Conservation (phyloP, 1,140 invertebrate genomes). For the Ganaspis sp. region DNA sequence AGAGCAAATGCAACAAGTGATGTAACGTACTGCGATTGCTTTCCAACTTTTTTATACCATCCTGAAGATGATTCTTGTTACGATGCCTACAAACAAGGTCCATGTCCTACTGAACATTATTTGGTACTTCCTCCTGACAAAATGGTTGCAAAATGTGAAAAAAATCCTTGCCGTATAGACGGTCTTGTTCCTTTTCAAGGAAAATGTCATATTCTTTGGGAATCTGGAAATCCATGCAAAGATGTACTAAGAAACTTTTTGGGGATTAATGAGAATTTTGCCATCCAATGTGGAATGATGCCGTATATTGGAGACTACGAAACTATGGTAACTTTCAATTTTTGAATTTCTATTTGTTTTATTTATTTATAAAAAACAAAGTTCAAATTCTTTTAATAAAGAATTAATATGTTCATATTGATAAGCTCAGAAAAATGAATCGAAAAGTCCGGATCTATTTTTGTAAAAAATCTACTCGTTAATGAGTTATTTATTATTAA, state of each 20-base stretch:
- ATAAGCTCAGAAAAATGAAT: too few relatives aligned
- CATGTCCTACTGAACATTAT: slow-evolving; percentile 77
- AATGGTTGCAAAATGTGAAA: slow-evolving; percentile 77
- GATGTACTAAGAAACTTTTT: not conserved
- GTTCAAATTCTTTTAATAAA: too few relatives aligned
- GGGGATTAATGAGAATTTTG: not conserved
- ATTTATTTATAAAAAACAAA: too few relatives aligned
- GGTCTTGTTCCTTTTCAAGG: slow-evolving; percentile 73
- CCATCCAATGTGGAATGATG: not conserved
- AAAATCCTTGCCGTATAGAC: slow-evolving; percentile 77
- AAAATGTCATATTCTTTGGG: slow-evolving; percentile 73
- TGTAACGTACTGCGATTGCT: not conserved
- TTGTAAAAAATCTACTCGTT: too few relatives aligned
- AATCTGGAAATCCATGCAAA: not conserved
- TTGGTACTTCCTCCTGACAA: slow-evolving; percentile 75
- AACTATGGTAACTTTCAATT: not conserved
- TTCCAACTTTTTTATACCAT: slow-evolving; percentile 74
- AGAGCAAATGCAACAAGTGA: too few relatives aligned
- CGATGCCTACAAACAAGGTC: slow-evolving; percentile 79
- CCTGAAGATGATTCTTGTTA: slow-evolving; percentile 78
- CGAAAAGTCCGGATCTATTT: too few relatives aligned
- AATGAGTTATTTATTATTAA: too few relatives aligned
- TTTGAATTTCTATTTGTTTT: not conserved
- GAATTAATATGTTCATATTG: too few relatives aligned
- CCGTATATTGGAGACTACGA: not conserved